phyloP scores from a whole-genome alignment of 2,797 vertebrate species.

The Poliocrania exsul region DNA sequence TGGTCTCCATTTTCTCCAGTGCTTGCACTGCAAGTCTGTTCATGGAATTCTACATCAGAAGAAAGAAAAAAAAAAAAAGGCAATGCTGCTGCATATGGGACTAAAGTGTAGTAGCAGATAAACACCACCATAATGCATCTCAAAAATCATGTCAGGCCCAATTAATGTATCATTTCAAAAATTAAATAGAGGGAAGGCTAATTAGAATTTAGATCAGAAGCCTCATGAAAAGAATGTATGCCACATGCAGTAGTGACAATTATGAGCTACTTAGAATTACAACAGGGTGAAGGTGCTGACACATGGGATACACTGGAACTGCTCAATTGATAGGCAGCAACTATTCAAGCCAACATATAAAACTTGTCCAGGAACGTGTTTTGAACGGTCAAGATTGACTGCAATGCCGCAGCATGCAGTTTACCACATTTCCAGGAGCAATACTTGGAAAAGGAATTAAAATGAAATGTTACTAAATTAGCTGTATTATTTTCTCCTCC shows the following conservation, averaged over 20 bases:
- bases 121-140: not conserved
- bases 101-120: not conserved
- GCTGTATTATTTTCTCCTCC: not conserved
- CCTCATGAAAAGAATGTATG: not conserved
- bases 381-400: not conserved
- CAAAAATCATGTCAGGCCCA: not conserved
- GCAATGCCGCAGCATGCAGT: not conserved
- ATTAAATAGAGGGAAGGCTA: not conserved
- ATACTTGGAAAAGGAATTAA: not conserved
- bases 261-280: not conserved
- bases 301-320: not conserved
- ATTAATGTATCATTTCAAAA: not conserved
- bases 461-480: not conserved
- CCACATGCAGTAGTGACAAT: not conserved
- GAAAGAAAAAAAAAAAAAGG: not conserved
- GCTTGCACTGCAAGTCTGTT: slow-evolving; percentile 97
- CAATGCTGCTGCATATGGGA: not conserved
- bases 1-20: slow-evolving; percentile 98
- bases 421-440: not conserved
- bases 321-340: not conserved
- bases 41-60: slow-evolving; percentile 89
- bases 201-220: not conserved
- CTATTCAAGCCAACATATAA: not conserved
- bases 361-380: not conserved
- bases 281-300: not conserved